Percentiles rank a stretch among this genome's conserved stretches.
Evolutionary conservation across 2,113 vertebrate species (phyloP).

Genomic region (Crocuta crocuta): DNA sequence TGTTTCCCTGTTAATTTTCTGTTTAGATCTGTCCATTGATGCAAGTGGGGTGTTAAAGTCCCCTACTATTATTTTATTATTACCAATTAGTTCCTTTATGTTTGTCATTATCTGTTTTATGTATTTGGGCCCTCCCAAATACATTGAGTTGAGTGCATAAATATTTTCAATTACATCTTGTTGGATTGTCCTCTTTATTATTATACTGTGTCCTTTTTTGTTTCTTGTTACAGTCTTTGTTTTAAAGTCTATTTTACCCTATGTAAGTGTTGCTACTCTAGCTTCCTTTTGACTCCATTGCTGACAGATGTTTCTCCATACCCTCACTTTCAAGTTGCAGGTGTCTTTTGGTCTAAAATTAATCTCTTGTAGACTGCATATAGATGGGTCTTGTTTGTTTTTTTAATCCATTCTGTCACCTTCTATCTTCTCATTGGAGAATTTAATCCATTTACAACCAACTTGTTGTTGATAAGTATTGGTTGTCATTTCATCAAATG

Average conservation of each 20-base stretch:
- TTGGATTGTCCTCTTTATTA: neutral
- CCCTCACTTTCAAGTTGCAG: neutral
- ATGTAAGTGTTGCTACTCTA: neutral
- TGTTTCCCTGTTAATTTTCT: neutral
- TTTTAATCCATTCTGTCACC: neutral
- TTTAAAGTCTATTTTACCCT: neutral
- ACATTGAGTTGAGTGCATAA: neutral
- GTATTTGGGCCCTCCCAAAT: neutral
- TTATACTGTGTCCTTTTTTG: neutral
- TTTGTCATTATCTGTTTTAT: neutral
- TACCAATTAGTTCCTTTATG: neutral
- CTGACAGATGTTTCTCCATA: neutral
- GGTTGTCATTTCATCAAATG: neutral
- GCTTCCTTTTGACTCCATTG: neutral
- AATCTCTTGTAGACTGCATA: neutral
- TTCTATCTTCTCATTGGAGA: neutral
- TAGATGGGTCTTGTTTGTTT: neutral
- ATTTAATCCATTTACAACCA: neutral
- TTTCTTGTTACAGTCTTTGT: neutral
- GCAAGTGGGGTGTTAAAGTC: neutral
- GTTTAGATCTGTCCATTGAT: neutral
- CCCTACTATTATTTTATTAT: neutral
- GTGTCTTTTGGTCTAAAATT: neutral
- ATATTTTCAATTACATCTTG: neutral
- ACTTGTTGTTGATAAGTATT: neutral